Percentiles rank a stretch among this genome's conserved stretches.
Conservation (phyloP, 1,140 invertebrate genomes). For the Lepidostoma basale region DNA sequence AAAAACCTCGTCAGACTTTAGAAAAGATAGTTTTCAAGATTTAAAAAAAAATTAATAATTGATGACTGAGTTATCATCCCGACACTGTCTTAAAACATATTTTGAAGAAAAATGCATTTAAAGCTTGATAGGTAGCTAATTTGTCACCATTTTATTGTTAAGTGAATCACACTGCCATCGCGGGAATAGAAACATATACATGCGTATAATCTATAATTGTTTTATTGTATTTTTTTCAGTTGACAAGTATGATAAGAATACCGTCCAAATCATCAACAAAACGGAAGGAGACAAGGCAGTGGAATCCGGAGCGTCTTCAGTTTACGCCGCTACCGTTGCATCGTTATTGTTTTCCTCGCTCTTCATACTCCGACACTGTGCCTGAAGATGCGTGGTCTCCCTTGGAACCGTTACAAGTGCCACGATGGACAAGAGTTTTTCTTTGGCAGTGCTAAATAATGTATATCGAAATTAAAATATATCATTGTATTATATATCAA, state of each 20-base stretch:
- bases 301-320: not conserved
- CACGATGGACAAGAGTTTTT: not conserved
- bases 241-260: not conserved
- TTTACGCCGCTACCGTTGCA: not conserved
- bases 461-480: slow-evolving; percentile 30
- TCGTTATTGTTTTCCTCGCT: not conserved
- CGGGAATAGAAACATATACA: not conserved
- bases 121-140: no score
- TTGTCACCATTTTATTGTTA: no score
- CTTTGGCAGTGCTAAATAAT: slow-evolving; percentile 23
- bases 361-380: slow-evolving; percentile 8
- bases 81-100: no score
- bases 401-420: not conserved
- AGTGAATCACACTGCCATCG: no score
- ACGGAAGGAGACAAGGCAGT: not conserved
- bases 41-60: no score
- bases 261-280: slow-evolving; percentile 2
- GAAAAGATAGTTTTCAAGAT: no score
- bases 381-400: not conserved
- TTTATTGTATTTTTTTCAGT: slow-evolving; percentile 9
- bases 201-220: not conserved
- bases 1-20: no score
- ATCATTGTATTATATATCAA: slow-evolving; percentile 24
- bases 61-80: no score
- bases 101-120: no score